Conservation (phyloP, 2,797 vertebrate species). For the Schizopygopsis pylzovi region DNA sequence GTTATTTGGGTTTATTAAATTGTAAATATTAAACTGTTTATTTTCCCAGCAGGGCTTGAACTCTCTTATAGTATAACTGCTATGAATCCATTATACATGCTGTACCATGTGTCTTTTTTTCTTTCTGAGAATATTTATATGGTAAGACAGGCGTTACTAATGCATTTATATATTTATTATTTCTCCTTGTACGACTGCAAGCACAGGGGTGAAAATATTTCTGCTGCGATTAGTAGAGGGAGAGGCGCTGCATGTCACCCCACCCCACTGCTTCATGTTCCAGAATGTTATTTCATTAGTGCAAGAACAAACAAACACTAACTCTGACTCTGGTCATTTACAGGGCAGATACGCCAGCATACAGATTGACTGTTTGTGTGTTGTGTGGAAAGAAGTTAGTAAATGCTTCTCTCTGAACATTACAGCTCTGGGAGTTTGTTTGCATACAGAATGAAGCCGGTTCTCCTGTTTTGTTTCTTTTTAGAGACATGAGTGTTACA, state of each 20-base stretch:
- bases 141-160: conserved; percentile 9
- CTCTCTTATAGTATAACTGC: not conserved
- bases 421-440: not conserved
- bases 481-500: not conserved
- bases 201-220: conserved; percentile 18
- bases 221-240: conserved; percentile 2
- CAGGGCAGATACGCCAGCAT: not conserved
- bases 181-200: not conserved
- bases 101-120: not conserved
- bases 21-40: not conserved
- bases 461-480: not conserved
- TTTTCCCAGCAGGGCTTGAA: not conserved
- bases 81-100: not conserved
- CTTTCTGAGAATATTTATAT: not conserved
- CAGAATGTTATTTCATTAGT: not conserved
- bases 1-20: not conserved
- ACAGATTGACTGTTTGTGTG: not conserved
- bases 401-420: not conserved
- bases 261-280: not conserved
- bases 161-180: conserved; percentile 38
- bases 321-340: not conserved
- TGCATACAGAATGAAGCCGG: not conserved
- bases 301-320: not conserved
- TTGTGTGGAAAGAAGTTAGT: not conserved
- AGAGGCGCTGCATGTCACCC: not conserved